phyloP scores from a whole-genome alignment of 2,797 vertebrate species.

The Eulemur mongoz region DNA sequence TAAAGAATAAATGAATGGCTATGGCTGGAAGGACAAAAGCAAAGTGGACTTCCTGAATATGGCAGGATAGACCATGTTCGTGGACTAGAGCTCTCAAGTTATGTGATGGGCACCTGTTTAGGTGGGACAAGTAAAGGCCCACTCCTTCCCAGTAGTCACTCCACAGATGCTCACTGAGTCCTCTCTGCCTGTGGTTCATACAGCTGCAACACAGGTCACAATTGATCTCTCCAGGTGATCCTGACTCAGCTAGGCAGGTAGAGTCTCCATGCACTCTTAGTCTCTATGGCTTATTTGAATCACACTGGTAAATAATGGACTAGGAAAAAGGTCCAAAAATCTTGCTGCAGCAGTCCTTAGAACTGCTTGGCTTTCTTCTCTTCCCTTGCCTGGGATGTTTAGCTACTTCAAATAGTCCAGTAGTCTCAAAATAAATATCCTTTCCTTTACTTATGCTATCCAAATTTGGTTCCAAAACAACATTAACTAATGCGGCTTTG shows the following conservation, averaged over 20 bases:
- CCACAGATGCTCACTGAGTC: background rate
- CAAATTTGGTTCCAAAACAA: background rate
- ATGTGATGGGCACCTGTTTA: too few species aligned
- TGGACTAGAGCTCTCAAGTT: too few species aligned
- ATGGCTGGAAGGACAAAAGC: background rate
- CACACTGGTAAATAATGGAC: background rate
- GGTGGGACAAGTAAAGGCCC: background rate
- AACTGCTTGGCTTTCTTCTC: background rate
- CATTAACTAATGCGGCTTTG: background rate
- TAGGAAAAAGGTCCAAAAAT: background rate
- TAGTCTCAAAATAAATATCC: background rate
- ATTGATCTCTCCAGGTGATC: background rate
- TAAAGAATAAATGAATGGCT: background rate
- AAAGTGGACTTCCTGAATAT: background rate
- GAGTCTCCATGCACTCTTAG: background rate
- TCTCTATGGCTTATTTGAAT: background rate
- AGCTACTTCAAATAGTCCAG: background rate
- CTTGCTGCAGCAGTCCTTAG: background rate
- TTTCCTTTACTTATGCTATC: background rate
- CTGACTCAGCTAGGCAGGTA: background rate
- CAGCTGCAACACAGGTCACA: too few species aligned
- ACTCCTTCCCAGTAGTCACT: background rate
- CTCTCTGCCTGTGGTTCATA: background rate
- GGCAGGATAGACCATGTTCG: background rate
- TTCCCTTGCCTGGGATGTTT: background rate